Evolutionary conservation across 2,113 vertebrate genomes (phyloP), one percentile per base, ranked within the genome.

Genomic region (Phycodurus eques): DNA sequence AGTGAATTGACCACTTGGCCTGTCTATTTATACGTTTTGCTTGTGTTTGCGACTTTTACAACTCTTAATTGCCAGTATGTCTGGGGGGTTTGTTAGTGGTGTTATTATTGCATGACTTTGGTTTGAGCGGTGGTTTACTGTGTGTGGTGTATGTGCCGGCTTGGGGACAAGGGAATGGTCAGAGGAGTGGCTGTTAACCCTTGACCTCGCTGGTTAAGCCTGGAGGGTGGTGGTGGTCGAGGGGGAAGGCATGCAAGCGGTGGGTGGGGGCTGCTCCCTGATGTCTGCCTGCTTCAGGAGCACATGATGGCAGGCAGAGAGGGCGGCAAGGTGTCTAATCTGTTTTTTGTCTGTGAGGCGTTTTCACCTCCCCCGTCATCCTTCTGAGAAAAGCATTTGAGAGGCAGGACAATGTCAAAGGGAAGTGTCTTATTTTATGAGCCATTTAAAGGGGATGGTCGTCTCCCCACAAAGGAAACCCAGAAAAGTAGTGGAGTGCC

Each of bases 391-490:
- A 79, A 74, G 79, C 65, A 81, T 86, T 79, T 77, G 77, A 85
- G 82, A 87, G 78, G 82, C 84, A 85, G 89, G 87, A 87, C 85
- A 87, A 80, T 85, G 88, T 90, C 87, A 88, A 87, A 84, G 90
- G 90, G 91, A 92, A 92, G 90, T 88, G 85, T 90, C 89, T 92
- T 90, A 85, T 90, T 92, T 92, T 92, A 90, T 86, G 86, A 90
- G 86, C 86, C 85, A 64, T 92, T 92, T 90, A 85, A 85, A 90
- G 80, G 85, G 75, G 84, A 77, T 76, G 84, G 83, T 77, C 79
- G 72, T 83, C 79, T 57, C 73, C 49, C 75, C 82, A 88, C 88
- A 87, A 90, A 84, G 79, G 73, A 59, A 51, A 77, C 44, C 69
- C 80, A 71, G 70, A 70, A 82, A 63, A 57, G 62, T 68, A 47